These are phyloP conservation scores for Leptogaster cylindrica DNA, from an alignment of 2,888 invertebrate species.

Conservation along the genomic window DNA sequence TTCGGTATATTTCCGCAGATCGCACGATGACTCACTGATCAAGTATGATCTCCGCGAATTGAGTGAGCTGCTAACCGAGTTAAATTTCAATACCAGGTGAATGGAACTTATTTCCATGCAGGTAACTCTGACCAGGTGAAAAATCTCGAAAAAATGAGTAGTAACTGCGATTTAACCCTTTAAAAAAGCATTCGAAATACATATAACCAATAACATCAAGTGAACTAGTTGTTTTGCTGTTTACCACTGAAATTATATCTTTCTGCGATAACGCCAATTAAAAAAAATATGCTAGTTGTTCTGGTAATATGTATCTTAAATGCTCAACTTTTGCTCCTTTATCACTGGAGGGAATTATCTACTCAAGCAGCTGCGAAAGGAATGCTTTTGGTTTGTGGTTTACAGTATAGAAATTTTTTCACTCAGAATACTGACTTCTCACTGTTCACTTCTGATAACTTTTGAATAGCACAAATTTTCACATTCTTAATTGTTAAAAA, in stretches of 20 bases:
- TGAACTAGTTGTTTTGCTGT: slow-evolving; percentile 8
- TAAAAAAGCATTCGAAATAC: not conserved
- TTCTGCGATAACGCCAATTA: slow-evolving; percentile 14
- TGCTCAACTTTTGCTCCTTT: slow-evolving; percentile 18
- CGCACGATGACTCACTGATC: slow-evolving; percentile 2
- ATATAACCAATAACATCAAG: not conserved
- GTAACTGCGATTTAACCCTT: not conserved
- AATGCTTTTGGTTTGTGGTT: not conserved
- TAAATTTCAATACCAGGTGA: slow-evolving; percentile 17
- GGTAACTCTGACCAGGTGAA: not conserved
- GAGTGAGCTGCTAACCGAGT: slow-evolving; percentile 5
- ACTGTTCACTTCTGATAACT: too few species aligned
- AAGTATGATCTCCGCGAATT: slow-evolving; percentile 13
- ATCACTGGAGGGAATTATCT: slow-evolving; percentile 8
- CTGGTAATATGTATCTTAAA: not conserved
- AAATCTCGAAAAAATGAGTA: not conserved
- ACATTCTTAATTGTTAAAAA: too few species aligned
- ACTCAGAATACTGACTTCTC: too few species aligned
- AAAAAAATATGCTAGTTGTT: slow-evolving; percentile 3
- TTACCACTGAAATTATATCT: slow-evolving; percentile 19
- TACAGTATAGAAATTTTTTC: too few species aligned
- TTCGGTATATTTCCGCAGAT: too few species aligned
- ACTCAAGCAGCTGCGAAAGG: slow-evolving; percentile 17
- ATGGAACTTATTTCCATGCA: slow-evolving; percentile 9
- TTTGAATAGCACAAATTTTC: too few species aligned